Evolutionary conservation across 1,140 invertebrate genomes (phyloP), one percentile per base, ranked within the genome.

Genomic region (Macrocentrus cingulum): DNA sequence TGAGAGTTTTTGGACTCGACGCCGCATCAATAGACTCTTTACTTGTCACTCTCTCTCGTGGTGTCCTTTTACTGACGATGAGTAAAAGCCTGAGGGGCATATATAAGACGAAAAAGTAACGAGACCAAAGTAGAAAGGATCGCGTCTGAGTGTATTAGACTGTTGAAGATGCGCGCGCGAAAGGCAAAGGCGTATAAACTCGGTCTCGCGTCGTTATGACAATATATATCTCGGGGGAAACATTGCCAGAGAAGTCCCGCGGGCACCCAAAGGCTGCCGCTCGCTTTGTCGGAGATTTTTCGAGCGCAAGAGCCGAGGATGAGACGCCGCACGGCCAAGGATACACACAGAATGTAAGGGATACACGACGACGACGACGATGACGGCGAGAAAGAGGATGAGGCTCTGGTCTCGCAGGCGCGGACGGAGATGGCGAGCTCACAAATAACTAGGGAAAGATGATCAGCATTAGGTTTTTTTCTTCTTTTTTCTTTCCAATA

Each of bases 251-350:
- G 66, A 65, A 69, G 65, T 67, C 66, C 70, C 70, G 65, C 63
- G 68, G 65, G 67, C 63, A 59, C 66, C 60, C 66, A 66, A 71
- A 72, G 71, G 66, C 70, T 65, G 56, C 71, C 67, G 67, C 60
- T 51, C 55, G 62, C 72, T 77, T 77, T 77, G 75, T 77, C 74
- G 71, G 70, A 70, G 68, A 74, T 77, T 75, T 69, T 70, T 74
- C 70, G 65, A 69, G 68, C 70, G 65, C 65, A 65, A 66, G 48
- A 49, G 37, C 15, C 9, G 41, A 60, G 52, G 37, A 51, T 22
- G 45, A 51, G 15, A 51, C 42, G 20, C n/a, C 37, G 7, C 29
- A 32, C 46, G 13, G 25, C 11, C 39, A 20, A 37, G 46, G 36
- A 57, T 25, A 42, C 36, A 15, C 13, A 56, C 20, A 25, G n/a